Percentiles rank a stretch among this genome's conserved stretches.
Evolutionary conservation across 2,113 vertebrate species (phyloP).

Genomic region (Nematolebias whitei): DNA sequence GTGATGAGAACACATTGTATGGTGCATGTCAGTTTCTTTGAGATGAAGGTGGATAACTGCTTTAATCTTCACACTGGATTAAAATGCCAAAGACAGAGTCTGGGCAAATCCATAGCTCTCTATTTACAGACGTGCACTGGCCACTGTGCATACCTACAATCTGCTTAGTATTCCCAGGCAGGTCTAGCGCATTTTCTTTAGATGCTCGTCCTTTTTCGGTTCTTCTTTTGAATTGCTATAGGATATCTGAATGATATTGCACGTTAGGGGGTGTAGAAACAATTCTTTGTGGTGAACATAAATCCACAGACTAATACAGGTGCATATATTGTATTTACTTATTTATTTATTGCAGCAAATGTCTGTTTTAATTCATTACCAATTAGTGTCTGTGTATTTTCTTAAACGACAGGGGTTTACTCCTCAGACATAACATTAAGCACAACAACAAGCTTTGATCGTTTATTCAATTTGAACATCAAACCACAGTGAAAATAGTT

Average conservation of each 20-base stretch:
- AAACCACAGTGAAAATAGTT: neutral
- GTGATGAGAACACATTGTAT: slow-evolving; percentile 21
- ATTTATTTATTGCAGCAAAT: slow-evolving; percentile 18
- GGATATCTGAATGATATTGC: slow-evolving; percentile 67
- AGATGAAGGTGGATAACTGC: slow-evolving; percentile 66
- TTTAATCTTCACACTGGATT: slow-evolving; percentile 77
- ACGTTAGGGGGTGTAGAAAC: slow-evolving; percentile 51
- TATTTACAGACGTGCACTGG: slow-evolving; percentile 56
- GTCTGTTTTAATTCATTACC: slow-evolving; percentile 32
- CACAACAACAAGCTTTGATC: neutral
- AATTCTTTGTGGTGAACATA: slow-evolving; percentile 43
- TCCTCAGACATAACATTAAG: neutral
- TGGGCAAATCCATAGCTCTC: slow-evolving; percentile 79
- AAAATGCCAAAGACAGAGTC: slow-evolving; percentile 73
- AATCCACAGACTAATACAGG: slow-evolving; percentile 38
- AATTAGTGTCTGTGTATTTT: slow-evolving; percentile 11
- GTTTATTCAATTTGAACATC: neutral
- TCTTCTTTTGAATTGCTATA: slow-evolving; percentile 65
- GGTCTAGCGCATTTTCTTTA: slow-evolving; percentile 80
- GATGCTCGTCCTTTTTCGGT: slow-evolving; percentile 55
- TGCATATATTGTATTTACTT: slow-evolving; percentile 9
- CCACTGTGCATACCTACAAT: slow-evolving; percentile 57
- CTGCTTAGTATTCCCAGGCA: slow-evolving; percentile 80
- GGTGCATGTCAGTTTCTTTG: slow-evolving; percentile 52
- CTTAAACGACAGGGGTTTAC: slow-evolving; percentile 13